phyloP scores from a whole-genome alignment of 2,797 vertebrate species.

The Sebastes alutus region DNA sequence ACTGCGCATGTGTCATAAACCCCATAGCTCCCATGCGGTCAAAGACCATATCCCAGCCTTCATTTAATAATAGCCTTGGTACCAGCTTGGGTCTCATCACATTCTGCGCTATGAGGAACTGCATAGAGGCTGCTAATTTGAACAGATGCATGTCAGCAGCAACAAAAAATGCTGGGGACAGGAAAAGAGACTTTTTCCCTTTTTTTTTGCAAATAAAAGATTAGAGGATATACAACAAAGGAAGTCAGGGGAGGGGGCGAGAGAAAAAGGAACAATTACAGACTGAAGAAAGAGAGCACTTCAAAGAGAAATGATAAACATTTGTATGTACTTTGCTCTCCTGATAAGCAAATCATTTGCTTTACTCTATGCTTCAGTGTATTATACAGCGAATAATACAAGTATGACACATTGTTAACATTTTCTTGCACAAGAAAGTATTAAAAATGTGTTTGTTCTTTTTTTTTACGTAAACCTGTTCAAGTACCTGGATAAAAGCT shows the following conservation, averaged over 20 bases:
- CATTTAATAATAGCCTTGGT: neutral
- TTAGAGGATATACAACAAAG: constrained; percentile 34
- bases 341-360: constrained; percentile 30
- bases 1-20: neutral
- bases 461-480: constrained; percentile 19
- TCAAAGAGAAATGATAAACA: constrained; percentile 41
- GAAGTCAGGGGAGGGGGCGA: neutral
- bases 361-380: constrained; percentile 14
- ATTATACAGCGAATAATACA: constrained; percentile 16
- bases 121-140: constrained; percentile 36
- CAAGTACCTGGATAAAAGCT: constrained; percentile 29
- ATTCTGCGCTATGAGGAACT: constrained; percentile 26
- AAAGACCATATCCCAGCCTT: neutral
- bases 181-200: neutral
- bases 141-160: constrained; percentile 57
- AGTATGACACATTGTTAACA: neutral
- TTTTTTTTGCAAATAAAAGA: constrained; percentile 27
- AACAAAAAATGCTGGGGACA: constrained; percentile 35
- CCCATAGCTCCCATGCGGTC: neutral
- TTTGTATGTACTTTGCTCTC: constrained; percentile 20
- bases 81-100: neutral
- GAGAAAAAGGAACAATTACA: constrained; percentile 29
- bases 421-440: neutral
- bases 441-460: constrained; percentile 1
- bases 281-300: constrained; percentile 12